Base-by-base conservation (phyloP, 2,113 vertebrate species). In the Zosterops japonicus region DNA sequence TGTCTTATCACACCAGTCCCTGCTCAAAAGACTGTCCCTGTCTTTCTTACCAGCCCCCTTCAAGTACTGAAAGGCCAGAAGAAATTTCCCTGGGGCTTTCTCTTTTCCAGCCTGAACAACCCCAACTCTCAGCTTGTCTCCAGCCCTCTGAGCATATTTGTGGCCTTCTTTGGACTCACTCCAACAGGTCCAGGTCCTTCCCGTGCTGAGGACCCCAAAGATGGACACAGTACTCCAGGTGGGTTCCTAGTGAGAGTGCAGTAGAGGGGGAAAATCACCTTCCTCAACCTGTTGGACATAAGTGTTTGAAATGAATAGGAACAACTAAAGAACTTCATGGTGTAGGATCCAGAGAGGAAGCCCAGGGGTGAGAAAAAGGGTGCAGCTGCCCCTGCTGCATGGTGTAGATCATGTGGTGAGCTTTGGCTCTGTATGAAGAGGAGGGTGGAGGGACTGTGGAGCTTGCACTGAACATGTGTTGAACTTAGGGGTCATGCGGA, bases 401-500 rank as follows among this genome's bases (percentile, higher is more conserved):
- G 8, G 12, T 24, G 12, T 23, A 31, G 27, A 71, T 18, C 11
- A 12, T 19, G 21, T 33, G 42, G 7, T 68, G 35, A 29, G 18
- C 28, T 68, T 70, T 49, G 25, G 14, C 5, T 79, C 27, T 57
- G 46, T 23, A 11, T 33, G 55, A 69, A 53, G 15, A 87, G 28
- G 16, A 56, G 15, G 20, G 8, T 82, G 49, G 81, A 28, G 28
- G 33, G 20, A 78, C 56, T 53, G 8, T 53, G 60, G 23, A 59
- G 29, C 27, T 50, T 25, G 39, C 12, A 24, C 5, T 67, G 68
- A 22, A 71, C 0, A 0, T 15, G 14, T 46, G 19, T 39, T 87
- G 39, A 84, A 42, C 4, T 55, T 33, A 31, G 7, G 57, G 19
- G 24, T 46, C 50, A 36, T 0, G 0, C 1, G 1, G 31, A 25